Conservation (phyloP, 2,888 invertebrate genomes). For the Oxyteleia sp. region DNA sequence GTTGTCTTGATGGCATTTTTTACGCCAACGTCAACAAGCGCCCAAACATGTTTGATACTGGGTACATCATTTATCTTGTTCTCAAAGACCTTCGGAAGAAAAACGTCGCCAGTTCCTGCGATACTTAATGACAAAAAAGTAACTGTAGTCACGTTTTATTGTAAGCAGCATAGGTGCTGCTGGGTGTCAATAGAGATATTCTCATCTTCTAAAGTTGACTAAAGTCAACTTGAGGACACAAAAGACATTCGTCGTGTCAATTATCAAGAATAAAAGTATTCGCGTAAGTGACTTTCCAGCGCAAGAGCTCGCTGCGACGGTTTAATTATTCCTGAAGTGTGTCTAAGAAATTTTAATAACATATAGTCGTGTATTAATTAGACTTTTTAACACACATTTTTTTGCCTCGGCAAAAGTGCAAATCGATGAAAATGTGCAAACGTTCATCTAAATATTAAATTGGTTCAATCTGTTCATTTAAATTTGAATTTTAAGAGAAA, state of each 20-base stretch:
- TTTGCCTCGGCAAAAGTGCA: too few species aligned
- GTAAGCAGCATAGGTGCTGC: neutral
- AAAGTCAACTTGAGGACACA: slow-evolving; percentile 41
- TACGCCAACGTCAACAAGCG: neutral
- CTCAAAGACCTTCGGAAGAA: neutral
- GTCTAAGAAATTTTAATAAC: neutral
- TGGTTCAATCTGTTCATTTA: neutral
- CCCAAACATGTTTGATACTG: slow-evolving; percentile 10
- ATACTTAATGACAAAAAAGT: slow-evolving; percentile 15
- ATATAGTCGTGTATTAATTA: too few species aligned
- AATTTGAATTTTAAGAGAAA: neutral
- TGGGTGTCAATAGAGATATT: slow-evolving; percentile 28
- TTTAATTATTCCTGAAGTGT: slow-evolving; percentile 31
- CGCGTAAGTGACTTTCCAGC: slow-evolving; percentile 34
- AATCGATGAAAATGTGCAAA: too few species aligned
- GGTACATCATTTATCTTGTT: slow-evolving; percentile 21
- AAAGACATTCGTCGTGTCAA: slow-evolving; percentile 46
- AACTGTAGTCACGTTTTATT: slow-evolving; percentile 10
- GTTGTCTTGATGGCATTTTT: neutral
- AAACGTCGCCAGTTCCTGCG: slow-evolving; percentile 18
- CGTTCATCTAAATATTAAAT: neutral
- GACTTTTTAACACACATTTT: too few species aligned
- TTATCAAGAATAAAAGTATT: slow-evolving; percentile 37
- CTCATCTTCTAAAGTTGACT: slow-evolving; percentile 39
- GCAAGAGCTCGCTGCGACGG: slow-evolving; percentile 12